Evolutionary conservation across 2,888 invertebrate species (phyloP).

Genomic region (Baronia brevicornis): DNA sequence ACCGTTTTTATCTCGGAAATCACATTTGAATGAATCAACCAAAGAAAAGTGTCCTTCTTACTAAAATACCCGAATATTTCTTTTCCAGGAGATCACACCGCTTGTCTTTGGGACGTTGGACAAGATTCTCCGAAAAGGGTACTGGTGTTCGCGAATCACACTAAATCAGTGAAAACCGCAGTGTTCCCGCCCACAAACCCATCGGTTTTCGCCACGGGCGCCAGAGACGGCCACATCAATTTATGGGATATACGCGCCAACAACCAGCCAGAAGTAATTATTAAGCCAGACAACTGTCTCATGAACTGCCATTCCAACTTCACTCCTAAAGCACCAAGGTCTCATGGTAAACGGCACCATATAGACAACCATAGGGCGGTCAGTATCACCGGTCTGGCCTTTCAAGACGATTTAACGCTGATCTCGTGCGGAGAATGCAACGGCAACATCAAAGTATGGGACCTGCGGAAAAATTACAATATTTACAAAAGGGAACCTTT

Average conservation of each 20-base stretch:
- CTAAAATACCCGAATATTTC: too few species aligned
- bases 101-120: slow-evolving; percentile 84
- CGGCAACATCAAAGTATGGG: slow-evolving; percentile 91
- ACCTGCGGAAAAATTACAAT: slow-evolving; percentile 87
- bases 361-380: slow-evolving; percentile 73
- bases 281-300: slow-evolving; percentile 83
- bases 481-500: slow-evolving; percentile 80
- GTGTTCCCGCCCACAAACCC: slow-evolving; percentile 81
- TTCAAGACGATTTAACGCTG: slow-evolving; percentile 86
- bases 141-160: slow-evolving; percentile 83
- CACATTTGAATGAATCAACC: too few species aligned
- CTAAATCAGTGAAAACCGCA: slow-evolving; percentile 88
- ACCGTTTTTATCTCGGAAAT: too few species aligned
- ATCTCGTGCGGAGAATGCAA: slow-evolving; percentile 92
- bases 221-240: slow-evolving; percentile 90
- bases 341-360: slow-evolving; percentile 64
- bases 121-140: slow-evolving; percentile 61
- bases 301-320: slow-evolving; percentile 77
- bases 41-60: too few species aligned
- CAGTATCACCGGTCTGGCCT: slow-evolving; percentile 88
- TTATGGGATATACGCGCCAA: slow-evolving; percentile 83
- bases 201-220: slow-evolving; percentile 90
- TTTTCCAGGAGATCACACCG: slow-evolving; percentile 84
- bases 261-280: slow-evolving; percentile 47
- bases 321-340: slow-evolving; percentile 65